Base-by-base conservation (phyloP, 1,140 invertebrate genomes). In the Ostrea denselamellosa region DNA sequence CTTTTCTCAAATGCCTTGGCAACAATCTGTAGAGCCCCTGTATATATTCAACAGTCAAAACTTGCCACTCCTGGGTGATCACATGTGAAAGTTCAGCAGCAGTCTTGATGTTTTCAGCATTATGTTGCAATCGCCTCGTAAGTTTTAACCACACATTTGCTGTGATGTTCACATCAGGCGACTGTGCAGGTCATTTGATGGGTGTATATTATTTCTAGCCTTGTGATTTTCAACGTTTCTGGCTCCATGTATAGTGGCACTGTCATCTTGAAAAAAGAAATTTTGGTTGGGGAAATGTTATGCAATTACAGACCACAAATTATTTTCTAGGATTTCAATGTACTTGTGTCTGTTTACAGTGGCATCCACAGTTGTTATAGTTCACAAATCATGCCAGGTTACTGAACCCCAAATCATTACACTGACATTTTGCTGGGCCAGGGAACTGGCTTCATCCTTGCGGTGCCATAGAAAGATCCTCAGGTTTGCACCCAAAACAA, bases 341-440 rank as follows among this genome's bases (percentile, higher is more conserved):
- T 88, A 83, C 17, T 83, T 77, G 25, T 86, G 87, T 8, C 44
- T 22, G 25, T 83, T 88, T 56, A 88, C 65, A 62, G 22, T 85
- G 51, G 53, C 68, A 85, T 83, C 22, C 62, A 88, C 85, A 51
- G 54, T 53, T 12, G 77, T n/a, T 25, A 88, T 28, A 65, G 87
- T 88, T 22, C 84, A 62, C 14, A 87, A 44, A 52, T 83, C 87
- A 56, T 85, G 58, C 17, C 12, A 87, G 53, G 56, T 53, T 2
- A 85, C n/a, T 28, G 56, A 83, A 8, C 87, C 83, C 87, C 84
- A 86, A 52, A 88, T 34, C 87, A 88, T 88, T 8, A 54, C 85
- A 82, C 8, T 85, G 71, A 82, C 71, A n/a, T n/a, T n/a, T n/a
- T n/a, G n/a, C n/a, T n/a, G n/a, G n/a, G n/a, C n/a, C n/a, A n/a